Evolutionary conservation across 2,888 invertebrate genomes (phyloP), one percentile per base, ranked within the genome.

Genomic region (Galerucella nymphaeae): DNA sequence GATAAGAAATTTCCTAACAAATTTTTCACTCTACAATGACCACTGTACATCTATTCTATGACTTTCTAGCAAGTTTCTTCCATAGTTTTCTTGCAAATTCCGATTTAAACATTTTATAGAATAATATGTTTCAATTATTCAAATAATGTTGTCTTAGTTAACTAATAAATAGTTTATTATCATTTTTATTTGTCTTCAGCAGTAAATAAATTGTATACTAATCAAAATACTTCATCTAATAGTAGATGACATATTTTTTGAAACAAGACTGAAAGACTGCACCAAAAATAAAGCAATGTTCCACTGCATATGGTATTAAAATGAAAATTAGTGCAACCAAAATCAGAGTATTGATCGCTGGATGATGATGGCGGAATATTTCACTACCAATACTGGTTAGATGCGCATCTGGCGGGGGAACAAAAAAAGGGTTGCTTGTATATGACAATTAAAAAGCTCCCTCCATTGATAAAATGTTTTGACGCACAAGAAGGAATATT

Each of bases 331-430:
- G 58, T 64, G 67, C 61, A 68, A 66, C 41, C 71, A 70, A 73
- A 67, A 69, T 71, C 69, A 11, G 45, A 16, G 75, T 75, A 75
- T 71, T 71, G 71, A 71, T 71, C 71, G 53, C 58, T 66, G 30
- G 71, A 67, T 67, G 71, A 67, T 67, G 71, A 71, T 71, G 71
- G 71, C 71, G 62, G 69, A 57, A 62, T 62, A 62, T 62, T 62
- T 69, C 71, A 38, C 62, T 59, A 62, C 61, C 16, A 18, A 50
- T 71, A 74, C 71, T 58, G 63, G 69, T 61, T 69, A 18, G 50
- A 42, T 63, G 74, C 74, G 74, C 74, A 74, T 66, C 63, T 71
- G 61, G 74, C 62, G 73, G 73, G 72, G 73, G 72, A 38, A 50
- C 50, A 69, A 69, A 69, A 45, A 69, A 69, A 69, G 69, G 69